Evolutionary conservation across 2,797 vertebrate genomes (phyloP), one percentile per base, ranked within the genome.

Genomic region (Tragopan temminckii): DNA sequence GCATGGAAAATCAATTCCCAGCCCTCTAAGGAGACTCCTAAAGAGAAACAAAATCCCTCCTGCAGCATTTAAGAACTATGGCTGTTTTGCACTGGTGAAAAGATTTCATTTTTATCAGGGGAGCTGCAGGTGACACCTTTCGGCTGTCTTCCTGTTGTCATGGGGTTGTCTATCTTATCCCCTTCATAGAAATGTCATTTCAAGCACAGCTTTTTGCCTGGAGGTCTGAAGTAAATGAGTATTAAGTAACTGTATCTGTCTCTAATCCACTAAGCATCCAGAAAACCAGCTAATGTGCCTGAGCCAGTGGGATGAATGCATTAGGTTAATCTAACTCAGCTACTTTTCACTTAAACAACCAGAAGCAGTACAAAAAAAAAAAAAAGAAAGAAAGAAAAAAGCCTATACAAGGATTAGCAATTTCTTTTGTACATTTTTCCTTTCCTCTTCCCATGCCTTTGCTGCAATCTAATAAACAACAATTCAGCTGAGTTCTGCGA

Each of bases 1-100:
- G 93, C 89, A 92, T 91, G 95, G 91, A 96, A 97, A 97, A 97
- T 95, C 92, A 91, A 93, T 96, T 93, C 92, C 62, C 66, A 87
- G 61, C 90, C 70, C 87, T 88, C 77, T 94, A 88, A 58, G 77
- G 71, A 80, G 87, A 11, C 27, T 91, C 63, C 94, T 92, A 80
- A 96, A 81, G 23, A 40, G 33, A 53, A 91, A 94, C 33, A 38
- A 85, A 94, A 88, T 87, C 31, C 40, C 12, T 93, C 27, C 40
- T 77, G 52, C 62, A 88, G 36, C 40, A 53, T 42, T 85, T 63
- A 80, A 83, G 82, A 72, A 31, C 33, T 36, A 45, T 35, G 71
- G 42, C 35, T 63, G 62, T 21, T 94, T 78, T 42, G 36, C 7
- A 5, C 11, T 7, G 31, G 13, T 3, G 2, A 63, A 89, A 90